phyloP scores from a whole-genome alignment of 2,797 vertebrate genomes.

The Peromyscus aztecus region DNA sequence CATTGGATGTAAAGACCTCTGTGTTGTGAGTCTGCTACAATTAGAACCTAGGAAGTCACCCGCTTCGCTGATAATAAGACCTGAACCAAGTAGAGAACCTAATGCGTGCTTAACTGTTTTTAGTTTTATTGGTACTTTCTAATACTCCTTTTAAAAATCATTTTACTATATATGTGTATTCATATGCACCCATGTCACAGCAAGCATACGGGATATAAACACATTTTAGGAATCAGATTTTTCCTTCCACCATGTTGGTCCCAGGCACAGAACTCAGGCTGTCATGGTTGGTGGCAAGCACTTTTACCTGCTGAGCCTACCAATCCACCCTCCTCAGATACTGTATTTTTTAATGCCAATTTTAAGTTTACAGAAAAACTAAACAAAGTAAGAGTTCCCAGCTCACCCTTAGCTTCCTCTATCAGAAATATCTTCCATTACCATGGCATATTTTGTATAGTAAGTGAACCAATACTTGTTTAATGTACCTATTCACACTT shows the following conservation, averaged over 20 bases:
- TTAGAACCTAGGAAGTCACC: not conserved
- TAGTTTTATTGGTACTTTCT: not conserved
- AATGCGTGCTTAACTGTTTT: not conserved
- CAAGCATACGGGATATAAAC: not conserved
- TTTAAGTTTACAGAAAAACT: conserved; percentile 28
- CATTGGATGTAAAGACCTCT: not conserved
- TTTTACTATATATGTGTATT: not conserved
- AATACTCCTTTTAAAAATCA: not conserved
- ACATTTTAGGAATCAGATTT: not conserved
- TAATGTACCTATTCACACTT: not conserved
- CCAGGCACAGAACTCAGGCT: not conserved
- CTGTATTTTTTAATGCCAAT: not conserved
- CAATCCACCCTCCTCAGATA: not conserved
- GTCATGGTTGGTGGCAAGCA: not conserved
- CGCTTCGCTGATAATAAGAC: not conserved
- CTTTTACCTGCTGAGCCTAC: not conserved
- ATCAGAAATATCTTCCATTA: not conserved
- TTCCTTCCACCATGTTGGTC: not conserved
- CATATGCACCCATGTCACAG: not conserved
- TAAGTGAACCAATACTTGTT: not conserved
- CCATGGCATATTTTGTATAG: not conserved
- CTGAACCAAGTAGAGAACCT: not conserved
- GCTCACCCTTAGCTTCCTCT: not conserved
- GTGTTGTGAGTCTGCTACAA: not conserved
- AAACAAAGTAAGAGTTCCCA: not conserved